Evolutionary conservation across 2,797 vertebrate species (phyloP), one percentile per base, ranked within the genome.

Genomic region (Diceros bicornis): DNA sequence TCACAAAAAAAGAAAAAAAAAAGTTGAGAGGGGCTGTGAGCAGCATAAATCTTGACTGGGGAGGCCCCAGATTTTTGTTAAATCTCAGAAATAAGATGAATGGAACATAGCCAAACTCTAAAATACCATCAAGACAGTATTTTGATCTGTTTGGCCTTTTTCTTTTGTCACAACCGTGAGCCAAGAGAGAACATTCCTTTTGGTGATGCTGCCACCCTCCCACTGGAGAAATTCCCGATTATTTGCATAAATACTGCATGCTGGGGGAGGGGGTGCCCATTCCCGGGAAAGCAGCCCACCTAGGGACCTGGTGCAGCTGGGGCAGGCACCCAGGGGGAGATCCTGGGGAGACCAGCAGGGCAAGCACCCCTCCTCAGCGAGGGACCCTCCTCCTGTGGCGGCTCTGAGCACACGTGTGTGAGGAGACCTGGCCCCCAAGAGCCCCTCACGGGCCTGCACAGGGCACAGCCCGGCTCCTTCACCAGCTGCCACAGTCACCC

Each of bases 41-140:
- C 50, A 29, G 18, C 20, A 7, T 86, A 50, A 41, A 32, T 86
- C 81, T 68, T 84, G 32, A 20, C 3, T 1, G 10, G 17, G n/a
- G 27, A 79, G 62, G 27, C 4, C 52, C 25, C 50, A 41, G 25
- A 47, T 44, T 89, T 89, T 41, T 47, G 17, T 47, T 75, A 59
- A 96, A 92, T 50, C 50, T 86, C 52, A 29, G 61, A 89, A 82
- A 69, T 50, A 50, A 37, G 37, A 89, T 25, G 44, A 87, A 79
- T 13, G 29, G 50, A 55, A 85, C 34, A 34, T 57, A 77, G 34
- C 47, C 61, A 86, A 96, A 47, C 34, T 64, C 27, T 66, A 87
- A 93, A 93, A 81, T 50, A n/a, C 44, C 62, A 23, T 34, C 47
- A 47, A 64, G 18, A 68, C 59, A 72, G n/a, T 71, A 32, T 21